Base-by-base conservation (phyloP, 2,113 vertebrate genomes). In the Mustelus asterias region DNA sequence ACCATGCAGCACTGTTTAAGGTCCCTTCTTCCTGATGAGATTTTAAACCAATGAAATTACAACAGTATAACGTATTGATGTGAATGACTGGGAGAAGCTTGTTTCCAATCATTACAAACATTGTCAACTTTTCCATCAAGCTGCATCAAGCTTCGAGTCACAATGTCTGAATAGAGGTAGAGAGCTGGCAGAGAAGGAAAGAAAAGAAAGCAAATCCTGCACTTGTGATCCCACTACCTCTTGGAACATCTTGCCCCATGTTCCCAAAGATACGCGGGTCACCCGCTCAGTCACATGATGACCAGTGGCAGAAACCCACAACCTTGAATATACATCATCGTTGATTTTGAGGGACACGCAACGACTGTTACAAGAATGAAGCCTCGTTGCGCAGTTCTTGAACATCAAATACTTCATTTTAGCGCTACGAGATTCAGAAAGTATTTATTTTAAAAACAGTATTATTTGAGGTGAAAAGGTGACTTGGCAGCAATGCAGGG, bases 21-120 rank as follows among this genome's bases (percentile, higher is more conserved):
- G 83, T 86, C 2, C 33, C 8, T 18, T 86, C 83, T 86, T 44
- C 41, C 44, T 22, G 22, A 48, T 97, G 97, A 97, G 95, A 72
- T 96, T 97, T 86, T 48, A 41, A 86, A 86, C 41, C 8, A 18
- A 24, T 86, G 7, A 48, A 86, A 44, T 86, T 48, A 86, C n/a
- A 86, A 22, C 44, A n/a, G 20, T 80, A 16, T n/a, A 80, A 80
- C 3, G 16, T 67, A 67, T 76, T 76, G 26, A 72, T 24, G 24
- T 24, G 22, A 72, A 72, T 72, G 70, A 76, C 9, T 76, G 72
- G 26, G 26, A 26, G 26, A 29, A 76, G 9, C 26, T 33, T 76
- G 7, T 33, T 33, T 33, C 26, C 29, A 76, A 10, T 76, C 72
- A 33, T 76, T 76, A 33, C 29, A 29, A 76, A 76, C 2, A 29